A percentile compares a stretch with the other conserved stretches of the same genome.
phyloP scores from a whole-genome alignment of 1,140 invertebrate species.

The Prorops nasuta region DNA sequence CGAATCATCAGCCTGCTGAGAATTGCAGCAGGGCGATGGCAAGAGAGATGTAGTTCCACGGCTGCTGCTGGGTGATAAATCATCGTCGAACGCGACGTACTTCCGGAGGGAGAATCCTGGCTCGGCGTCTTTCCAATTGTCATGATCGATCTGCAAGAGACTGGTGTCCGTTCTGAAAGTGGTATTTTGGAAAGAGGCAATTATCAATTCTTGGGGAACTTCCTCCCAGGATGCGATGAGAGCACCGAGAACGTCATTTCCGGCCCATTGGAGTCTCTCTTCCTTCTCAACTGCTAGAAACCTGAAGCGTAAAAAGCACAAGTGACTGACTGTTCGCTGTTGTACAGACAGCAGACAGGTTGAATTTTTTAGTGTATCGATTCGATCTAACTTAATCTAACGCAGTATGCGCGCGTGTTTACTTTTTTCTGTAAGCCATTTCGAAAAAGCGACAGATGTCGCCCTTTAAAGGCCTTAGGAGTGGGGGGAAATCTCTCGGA shows the following conservation, averaged over 20 bases:
- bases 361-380: conserved; percentile 19
- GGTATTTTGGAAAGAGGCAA: conserved; percentile 41
- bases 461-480: conserved; percentile 29
- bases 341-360: too few relatives aligned
- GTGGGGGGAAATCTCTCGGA: conserved; percentile 32
- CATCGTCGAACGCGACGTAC: conserved; percentile 45
- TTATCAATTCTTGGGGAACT: conserved; percentile 34
- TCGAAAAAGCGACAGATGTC: conserved; percentile 41
- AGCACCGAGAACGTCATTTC: conserved; percentile 23
- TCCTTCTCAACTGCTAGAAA: too few relatives aligned
- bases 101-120: conserved; percentile 30
- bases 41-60: too few relatives aligned
- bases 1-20: too few relatives aligned
- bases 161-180: conserved; percentile 37
- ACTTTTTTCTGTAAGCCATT: conserved; percentile 36
- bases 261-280: too few relatives aligned
- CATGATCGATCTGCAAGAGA: conserved; percentile 30
- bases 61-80: too few relatives aligned
- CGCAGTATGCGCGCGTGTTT: too few relatives aligned
- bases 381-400: too few relatives aligned
- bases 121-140: conserved; percentile 28
- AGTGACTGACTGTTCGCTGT: too few relatives aligned
- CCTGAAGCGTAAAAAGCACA: too few relatives aligned
- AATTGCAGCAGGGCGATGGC: too few relatives aligned
- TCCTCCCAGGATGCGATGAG: conserved; percentile 33